phyloP scores from a whole-genome alignment of 1,140 invertebrate species.

The Streblospio benedicti region DNA sequence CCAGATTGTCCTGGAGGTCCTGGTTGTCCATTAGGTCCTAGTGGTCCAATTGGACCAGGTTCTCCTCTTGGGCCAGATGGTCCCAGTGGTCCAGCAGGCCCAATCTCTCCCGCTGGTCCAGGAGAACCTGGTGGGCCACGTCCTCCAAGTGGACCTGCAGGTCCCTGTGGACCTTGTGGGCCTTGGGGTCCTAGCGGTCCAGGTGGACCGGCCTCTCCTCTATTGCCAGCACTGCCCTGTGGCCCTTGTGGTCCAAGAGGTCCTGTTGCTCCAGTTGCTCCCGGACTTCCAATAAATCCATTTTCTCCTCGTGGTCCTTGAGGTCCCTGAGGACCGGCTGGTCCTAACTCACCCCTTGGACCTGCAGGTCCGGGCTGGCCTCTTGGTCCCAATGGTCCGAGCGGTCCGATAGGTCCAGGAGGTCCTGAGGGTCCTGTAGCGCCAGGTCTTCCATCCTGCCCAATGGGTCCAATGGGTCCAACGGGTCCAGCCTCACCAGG shows the following conservation, averaged over 20 bases:
- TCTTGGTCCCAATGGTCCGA: neutral
- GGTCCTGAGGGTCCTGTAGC: neutral
- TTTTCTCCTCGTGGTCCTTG: neutral
- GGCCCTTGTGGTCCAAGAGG: neutral
- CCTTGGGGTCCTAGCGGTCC: neutral
- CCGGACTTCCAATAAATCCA: neutral
- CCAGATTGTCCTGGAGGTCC: conserved; percentile 7
- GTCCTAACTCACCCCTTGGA: conserved; percentile 5
- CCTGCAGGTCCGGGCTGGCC: conserved; percentile 7
- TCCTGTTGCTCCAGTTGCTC: conserved; percentile 5
- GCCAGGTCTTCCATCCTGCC: neutral
- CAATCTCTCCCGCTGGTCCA: neutral
- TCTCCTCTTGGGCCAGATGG: neutral
- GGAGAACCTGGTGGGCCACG: neutral
- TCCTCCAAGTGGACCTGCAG: neutral
- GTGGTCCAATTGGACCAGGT: conserved; percentile 34
- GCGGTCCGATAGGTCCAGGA: neutral
- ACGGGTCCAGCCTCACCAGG: neutral
- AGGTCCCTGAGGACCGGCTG: neutral
- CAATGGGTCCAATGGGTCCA: neutral
- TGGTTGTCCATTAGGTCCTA: conserved; percentile 54
- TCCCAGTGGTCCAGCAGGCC: conserved; percentile 7
- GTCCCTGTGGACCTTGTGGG: neutral
- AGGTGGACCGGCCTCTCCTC: neutral
- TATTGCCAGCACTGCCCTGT: conserved; percentile 1